Conservation (phyloP, 1,140 invertebrate species). For the Berghia stephanieae region DNA sequence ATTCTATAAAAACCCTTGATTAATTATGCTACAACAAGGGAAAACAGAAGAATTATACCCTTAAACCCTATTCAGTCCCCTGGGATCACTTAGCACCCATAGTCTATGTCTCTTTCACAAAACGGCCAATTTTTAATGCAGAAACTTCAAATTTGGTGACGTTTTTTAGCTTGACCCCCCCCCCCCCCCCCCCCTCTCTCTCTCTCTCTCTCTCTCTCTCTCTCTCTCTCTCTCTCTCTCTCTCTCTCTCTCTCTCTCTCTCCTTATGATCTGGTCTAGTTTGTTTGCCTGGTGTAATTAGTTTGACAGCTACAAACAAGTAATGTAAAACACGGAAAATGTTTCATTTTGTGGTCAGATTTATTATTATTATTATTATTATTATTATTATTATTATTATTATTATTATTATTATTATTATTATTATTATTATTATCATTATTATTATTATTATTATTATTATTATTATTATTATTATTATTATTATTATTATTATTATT, state of each 20-base stretch:
- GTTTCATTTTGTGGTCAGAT: no score
- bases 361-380: constrained; percentile 1
- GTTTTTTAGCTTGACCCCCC: no score
- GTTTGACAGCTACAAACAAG: not conserved
- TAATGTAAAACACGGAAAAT: not conserved
- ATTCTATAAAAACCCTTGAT: no score
- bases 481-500: not conserved
- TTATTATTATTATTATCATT: constrained; percentile 1
- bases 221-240: not conserved
- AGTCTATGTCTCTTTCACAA: no score
- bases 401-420: constrained; percentile 9
- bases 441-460: constrained; percentile 5
- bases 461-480: not conserved
- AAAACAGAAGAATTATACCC: not conserved
- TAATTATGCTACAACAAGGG: no score
- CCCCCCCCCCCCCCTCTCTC: no score
- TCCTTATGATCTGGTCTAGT: no score
- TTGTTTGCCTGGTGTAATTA: no score
- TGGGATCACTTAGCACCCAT: no score
- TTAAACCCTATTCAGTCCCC: not conserved
- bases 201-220: not conserved
- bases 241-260: not conserved
- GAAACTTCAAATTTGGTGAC: no score
- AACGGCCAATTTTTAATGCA: no score
- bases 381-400: constrained; percentile 5